Evolutionary conservation across 2,888 invertebrate species (phyloP).

Genomic region (Syrista parreyssii): DNA sequence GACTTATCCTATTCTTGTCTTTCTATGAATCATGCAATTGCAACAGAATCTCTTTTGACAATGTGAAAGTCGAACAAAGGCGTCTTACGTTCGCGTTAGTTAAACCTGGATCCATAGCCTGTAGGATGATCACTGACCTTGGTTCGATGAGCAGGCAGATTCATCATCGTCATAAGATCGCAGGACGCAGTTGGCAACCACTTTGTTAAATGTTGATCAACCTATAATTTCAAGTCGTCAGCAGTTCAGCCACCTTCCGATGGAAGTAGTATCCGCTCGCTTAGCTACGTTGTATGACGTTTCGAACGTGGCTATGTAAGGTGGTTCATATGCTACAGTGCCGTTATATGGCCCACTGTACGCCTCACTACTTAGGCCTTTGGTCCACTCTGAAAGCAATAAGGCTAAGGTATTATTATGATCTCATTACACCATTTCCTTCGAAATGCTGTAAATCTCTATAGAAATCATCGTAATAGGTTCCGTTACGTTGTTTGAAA

Average conservation of each 20-base stretch:
- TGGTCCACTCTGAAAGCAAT: background rate
- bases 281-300: background rate
- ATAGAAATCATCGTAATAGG: background rate
- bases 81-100: background rate
- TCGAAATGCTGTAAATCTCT: background rate
- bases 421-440: background rate
- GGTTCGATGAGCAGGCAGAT: background rate
- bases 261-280: background rate
- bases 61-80: background rate
- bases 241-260: background rate
- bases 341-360: slow-evolving; percentile 2
- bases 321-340: background rate
- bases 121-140: background rate
- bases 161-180: background rate
- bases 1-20: background rate
- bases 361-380: background rate
- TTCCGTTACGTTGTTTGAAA: background rate
- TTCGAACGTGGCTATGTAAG: background rate
- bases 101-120: background rate
- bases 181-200: background rate
- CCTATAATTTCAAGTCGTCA: background rate
- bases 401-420: background rate
- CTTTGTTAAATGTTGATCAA: background rate
- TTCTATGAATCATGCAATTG: background rate
- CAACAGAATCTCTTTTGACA: background rate